Evolutionary conservation across 2,113 vertebrate species (phyloP), one percentile per base, ranked within the genome.

Genomic region (Gambusia holbrooki): DNA sequence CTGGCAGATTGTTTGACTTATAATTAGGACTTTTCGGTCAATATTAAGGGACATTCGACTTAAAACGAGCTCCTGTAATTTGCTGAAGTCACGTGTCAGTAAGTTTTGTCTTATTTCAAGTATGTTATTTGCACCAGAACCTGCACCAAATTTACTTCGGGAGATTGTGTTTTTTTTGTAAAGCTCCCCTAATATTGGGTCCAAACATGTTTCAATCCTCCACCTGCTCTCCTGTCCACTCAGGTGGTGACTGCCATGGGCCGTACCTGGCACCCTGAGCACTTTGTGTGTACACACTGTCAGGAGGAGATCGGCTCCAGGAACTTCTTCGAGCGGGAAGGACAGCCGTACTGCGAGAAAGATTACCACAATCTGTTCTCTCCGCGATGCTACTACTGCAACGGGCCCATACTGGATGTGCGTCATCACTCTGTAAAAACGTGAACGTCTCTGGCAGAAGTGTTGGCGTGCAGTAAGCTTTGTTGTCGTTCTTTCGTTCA

Each of bases 201-300:
- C 45, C 14, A 19, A 48, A 17, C 45, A 14, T 17, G 45, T 32
- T 64, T 0, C 25, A n/a, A 58, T 10, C 25, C 51, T 25, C 27
- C 10, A 60, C 68, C 14, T 1, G 3, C 22, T 66, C 13, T 28
- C 70, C 14, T 79, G 42, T 66, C 35, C 12, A 10, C 76, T 48
- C 84, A 99, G 98, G 97, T 99, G 1, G 97, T 99, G 83, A 99
- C 98, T 0, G 98, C 98, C 30, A 99, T 99, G 98, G 98, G 98
- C 66, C 97, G 96, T 84, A 98, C 98, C 0, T 99, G 98, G 98
- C 98, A 99, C 85, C 98, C 98, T 0, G 98, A 99, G 78, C 98
- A 99, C 93, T 99, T 99, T 9, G 98, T 99, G 87, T 99, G 98
- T 91, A 98, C 96, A 45, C 97, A 99, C 92, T 99, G 98, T 92